Conservation (phyloP, 2,888 invertebrate genomes). For the Brenthis daphne region DNA sequence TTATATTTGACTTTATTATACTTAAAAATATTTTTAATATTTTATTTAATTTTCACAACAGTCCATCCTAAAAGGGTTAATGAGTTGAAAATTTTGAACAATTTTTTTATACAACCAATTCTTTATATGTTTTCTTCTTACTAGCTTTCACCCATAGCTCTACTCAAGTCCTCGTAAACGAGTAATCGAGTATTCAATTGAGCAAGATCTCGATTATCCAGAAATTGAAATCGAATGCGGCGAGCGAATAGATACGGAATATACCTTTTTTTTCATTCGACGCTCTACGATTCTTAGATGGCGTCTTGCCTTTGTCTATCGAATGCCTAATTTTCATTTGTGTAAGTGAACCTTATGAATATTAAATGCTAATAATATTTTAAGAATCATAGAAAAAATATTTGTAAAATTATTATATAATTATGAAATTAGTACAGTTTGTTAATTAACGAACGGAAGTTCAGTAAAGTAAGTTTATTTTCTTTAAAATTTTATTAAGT, state of each 20-base stretch:
- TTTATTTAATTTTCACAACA: no score
- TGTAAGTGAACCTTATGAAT: conserved; percentile 1
- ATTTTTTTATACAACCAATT: no score
- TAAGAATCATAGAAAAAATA: neutral
- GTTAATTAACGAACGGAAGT: conserved; percentile 14
- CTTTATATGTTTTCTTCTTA: no score
- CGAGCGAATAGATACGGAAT: conserved; percentile 68
- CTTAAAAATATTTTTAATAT: no score
- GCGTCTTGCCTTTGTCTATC: conserved; percentile 27
- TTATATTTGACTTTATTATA: no score
- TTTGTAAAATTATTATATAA: conserved; percentile 3
- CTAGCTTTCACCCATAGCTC: no score
- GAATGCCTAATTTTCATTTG: conserved; percentile 19
- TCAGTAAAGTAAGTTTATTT: conserved; percentile 6
- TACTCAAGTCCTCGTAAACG: conserved; percentile 59
- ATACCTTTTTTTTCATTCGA: conserved; percentile 46
- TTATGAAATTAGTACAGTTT: neutral
- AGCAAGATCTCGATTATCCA: conserved; percentile 78
- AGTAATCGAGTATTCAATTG: conserved; percentile 80
- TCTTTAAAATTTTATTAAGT: conserved; percentile 14
- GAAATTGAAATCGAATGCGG: conserved; percentile 75
- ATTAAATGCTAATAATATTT: conserved; percentile 7
- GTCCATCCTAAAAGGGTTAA: no score
- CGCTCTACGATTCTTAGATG: conserved; percentile 26
- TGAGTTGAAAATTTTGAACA: no score